Conservation (phyloP, 2,888 invertebrate species). For the Aleiodes alternator region DNA sequence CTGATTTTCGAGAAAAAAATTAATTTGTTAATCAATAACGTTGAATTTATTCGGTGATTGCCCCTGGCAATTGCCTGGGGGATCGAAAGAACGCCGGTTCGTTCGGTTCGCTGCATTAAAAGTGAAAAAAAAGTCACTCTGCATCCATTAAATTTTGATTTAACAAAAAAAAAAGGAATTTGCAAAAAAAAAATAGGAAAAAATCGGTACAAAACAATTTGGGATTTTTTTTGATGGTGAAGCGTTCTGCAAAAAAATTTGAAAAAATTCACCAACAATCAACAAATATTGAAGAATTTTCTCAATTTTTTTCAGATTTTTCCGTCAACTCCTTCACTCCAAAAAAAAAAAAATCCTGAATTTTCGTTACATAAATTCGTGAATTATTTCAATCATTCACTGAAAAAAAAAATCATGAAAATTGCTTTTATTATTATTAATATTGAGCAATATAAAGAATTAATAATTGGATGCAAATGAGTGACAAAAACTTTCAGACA, state of each 20-base stretch:
- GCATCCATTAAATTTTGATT: constrained; percentile 68
- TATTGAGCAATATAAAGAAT: constrained; percentile 43
- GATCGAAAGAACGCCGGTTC: constrained; percentile 64
- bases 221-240: too few species aligned
- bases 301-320: too few species aligned
- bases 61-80: constrained; percentile 60
- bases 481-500: constrained; percentile 73
- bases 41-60: constrained; percentile 49
- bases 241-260: too few species aligned
- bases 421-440: background rate
- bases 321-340: too few species aligned
- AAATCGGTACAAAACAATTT: too few species aligned
- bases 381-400: constrained; percentile 41
- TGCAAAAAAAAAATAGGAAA: too few species aligned
- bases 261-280: too few species aligned
- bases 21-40: constrained; percentile 45
- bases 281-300: too few species aligned
- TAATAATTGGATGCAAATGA: constrained; percentile 70
- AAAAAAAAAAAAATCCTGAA: background rate
- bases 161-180: constrained; percentile 25
- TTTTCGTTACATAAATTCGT: constrained; percentile 20
- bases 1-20: constrained; percentile 21
- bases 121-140: constrained; percentile 65
- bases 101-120: constrained; percentile 62
- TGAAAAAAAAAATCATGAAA: background rate